These are phyloP conservation scores for Troides helena DNA, from an alignment of 2,888 invertebrate species.

Conservation along the genomic window DNA sequence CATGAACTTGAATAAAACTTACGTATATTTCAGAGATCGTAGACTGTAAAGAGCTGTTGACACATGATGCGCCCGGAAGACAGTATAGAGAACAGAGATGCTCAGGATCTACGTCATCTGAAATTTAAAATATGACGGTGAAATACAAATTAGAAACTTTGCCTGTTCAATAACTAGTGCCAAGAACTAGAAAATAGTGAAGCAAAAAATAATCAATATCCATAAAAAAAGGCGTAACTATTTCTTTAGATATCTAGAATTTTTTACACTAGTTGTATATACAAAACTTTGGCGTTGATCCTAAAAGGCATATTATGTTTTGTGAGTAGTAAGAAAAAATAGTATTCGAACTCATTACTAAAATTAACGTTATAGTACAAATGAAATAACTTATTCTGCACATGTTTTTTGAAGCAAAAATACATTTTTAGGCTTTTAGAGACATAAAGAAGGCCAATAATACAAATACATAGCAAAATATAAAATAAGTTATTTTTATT, in stretches of 20 bases:
- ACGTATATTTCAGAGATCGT: conserved; percentile 44
- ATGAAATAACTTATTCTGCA: too few species aligned
- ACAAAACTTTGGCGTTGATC: neutral
- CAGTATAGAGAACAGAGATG: conserved; percentile 39
- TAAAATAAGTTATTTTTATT: too few species aligned
- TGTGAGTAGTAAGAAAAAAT: too few species aligned
- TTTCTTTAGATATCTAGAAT: neutral
- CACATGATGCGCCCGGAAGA: conserved; percentile 43
- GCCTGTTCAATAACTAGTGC: conserved; percentile 46
- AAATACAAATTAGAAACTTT: conserved; percentile 45
- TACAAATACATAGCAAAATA: too few species aligned
- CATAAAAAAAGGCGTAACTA: neutral
- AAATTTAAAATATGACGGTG: conserved; percentile 49
- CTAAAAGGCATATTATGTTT: too few species aligned
- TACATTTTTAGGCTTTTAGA: too few species aligned
- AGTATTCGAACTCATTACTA: too few species aligned
- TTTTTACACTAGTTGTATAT: neutral
- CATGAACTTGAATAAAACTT: neutral
- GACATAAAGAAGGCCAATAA: too few species aligned
- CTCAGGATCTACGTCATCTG: conserved; percentile 52
- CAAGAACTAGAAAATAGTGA: conserved; percentile 38
- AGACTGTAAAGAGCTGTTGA: conserved; percentile 43
- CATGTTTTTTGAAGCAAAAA: too few species aligned
- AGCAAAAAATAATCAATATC: neutral
- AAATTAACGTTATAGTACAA: too few species aligned